These are phyloP conservation scores for Dendrolimus punctatus DNA, from an alignment of 1,140 invertebrate species.

Conservation along the genomic window DNA sequence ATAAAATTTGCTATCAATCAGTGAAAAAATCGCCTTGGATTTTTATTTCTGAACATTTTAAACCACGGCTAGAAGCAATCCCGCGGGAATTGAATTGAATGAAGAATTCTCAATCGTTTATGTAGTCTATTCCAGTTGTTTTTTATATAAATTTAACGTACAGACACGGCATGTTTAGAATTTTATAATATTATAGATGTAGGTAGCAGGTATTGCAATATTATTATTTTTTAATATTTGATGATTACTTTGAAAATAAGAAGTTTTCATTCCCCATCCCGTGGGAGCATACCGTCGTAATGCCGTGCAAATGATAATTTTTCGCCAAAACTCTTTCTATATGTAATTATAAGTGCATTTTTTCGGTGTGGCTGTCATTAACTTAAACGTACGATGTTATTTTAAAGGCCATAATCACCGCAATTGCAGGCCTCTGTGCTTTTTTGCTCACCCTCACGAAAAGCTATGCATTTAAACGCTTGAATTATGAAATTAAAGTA, in stretches of 20 bases:
- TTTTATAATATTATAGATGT: neutral
- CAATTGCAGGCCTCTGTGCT: conserved; percentile 48
- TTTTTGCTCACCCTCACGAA: conserved; percentile 64
- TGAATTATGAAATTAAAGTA: conserved; percentile 71
- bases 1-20: too few relatives aligned
- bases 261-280: conserved; percentile 17
- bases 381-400: conserved; percentile 71
- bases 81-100: too few relatives aligned
- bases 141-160: too few relatives aligned
- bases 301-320: conserved; percentile 54
- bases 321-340: conserved; percentile 66
- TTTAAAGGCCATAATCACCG: conserved; percentile 65
- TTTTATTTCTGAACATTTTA: too few relatives aligned
- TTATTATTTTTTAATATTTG: too few relatives aligned
- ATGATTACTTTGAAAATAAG: neutral
- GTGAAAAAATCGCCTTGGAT: too few relatives aligned
- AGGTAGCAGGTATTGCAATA: neutral
- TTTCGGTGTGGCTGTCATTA: conserved; percentile 68
- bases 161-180: neutral
- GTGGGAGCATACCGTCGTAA: conserved; percentile 33
- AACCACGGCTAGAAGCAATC: too few relatives aligned
- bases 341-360: conserved; percentile 69
- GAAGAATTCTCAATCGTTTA: too few relatives aligned
- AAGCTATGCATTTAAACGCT: conserved; percentile 71
- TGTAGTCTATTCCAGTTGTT: too few relatives aligned